Evolutionary conservation across 2,888 invertebrate genomes (phyloP).

Genomic region (Mythimna pallens): DNA sequence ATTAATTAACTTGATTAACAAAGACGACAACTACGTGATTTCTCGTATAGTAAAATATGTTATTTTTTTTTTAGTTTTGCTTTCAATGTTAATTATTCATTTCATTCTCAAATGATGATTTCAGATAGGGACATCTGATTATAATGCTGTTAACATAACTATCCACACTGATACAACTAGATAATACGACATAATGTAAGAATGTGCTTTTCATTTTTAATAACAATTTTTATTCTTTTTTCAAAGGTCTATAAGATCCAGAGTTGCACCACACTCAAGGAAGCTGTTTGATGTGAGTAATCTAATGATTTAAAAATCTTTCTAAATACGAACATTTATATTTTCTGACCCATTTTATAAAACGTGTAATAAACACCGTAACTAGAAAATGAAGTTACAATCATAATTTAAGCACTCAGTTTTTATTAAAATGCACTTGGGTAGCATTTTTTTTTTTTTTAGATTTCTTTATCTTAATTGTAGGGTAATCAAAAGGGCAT

Average conservation of each 20-base stretch:
- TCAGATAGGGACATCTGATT: slow-evolving; percentile 86
- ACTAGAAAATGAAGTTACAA: no score
- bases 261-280: background rate
- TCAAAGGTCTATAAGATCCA: slow-evolving; percentile 29
- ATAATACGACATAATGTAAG: background rate
- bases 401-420: no score
- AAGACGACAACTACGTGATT: no score
- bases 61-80: no score
- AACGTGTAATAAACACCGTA: no score
- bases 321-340: background rate
- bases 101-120: slow-evolving; percentile 75
- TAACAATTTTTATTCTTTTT: slow-evolving; percentile 14
- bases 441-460: no score
- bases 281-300: slow-evolving; percentile 36
- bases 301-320: background rate
- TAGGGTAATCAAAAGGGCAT: no score
- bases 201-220: background rate
- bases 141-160: slow-evolving; percentile 85
- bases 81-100: background rate
- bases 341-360: no score
- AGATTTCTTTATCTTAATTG: no score
- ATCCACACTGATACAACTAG: slow-evolving; percentile 64
- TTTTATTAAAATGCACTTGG: no score
- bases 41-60: no score
- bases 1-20: no score